These are phyloP conservation scores for Aix galericulata DNA, from an alignment of 2,113 vertebrate genomes.

Conservation along the genomic window DNA sequence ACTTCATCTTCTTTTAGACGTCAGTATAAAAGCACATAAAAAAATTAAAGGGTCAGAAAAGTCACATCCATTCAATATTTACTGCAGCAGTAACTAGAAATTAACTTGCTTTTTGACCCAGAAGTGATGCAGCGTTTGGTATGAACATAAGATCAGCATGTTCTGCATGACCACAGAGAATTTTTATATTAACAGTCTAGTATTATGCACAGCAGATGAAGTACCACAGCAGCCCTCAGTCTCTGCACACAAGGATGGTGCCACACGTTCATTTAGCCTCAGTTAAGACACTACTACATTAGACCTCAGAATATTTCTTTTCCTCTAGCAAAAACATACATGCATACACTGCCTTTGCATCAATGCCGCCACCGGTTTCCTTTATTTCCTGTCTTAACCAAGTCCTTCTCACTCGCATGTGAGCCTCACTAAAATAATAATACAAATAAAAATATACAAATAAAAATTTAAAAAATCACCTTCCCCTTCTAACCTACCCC, in stretches of 20 bases:
- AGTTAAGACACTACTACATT: background rate
- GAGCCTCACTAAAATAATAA: background rate
- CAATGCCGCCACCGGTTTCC: background rate
- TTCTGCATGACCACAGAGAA: background rate
- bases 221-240: background rate
- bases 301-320: background rate
- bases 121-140: background rate
- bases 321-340: fast-evolving
- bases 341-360: background rate
- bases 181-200: background rate
- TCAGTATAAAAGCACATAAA: background rate
- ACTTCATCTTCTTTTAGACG: background rate
- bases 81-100: background rate
- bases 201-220: background rate
- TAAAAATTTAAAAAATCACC: background rate
- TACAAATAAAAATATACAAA: no score
- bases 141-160: background rate
- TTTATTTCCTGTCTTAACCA: background rate
- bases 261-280: background rate
- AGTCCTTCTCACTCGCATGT: background rate
- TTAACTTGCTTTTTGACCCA: background rate
- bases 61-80: background rate
- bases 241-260: background rate
- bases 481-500: background rate
- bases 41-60: background rate